Percentiles rank a stretch among this genome's conserved stretches.
phyloP scores from a whole-genome alignment of 2,888 invertebrate species.

The Volucella zonaria region DNA sequence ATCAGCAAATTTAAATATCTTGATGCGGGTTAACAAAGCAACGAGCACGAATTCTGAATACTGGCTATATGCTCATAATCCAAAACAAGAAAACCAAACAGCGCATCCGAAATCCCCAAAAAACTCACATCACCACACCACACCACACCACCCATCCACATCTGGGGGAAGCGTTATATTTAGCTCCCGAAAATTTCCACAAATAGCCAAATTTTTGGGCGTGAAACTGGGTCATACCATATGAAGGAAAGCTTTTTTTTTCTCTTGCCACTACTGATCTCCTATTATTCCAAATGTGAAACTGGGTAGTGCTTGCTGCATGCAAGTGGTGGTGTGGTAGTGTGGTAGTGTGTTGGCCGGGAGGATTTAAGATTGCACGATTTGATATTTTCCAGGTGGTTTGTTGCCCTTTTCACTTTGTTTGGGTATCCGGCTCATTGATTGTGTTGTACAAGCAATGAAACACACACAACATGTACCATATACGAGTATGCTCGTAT shows the following conservation, averaged over 20 bases:
- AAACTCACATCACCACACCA: too few species aligned
- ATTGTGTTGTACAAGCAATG: too few species aligned
- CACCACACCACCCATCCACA: too few species aligned
- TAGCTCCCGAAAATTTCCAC: conserved; percentile 11
- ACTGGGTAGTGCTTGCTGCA: too few species aligned
- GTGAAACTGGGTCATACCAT: conserved; percentile 40
- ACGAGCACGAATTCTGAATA: not conserved
- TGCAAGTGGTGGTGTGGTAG: not conserved
- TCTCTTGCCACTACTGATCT: too few species aligned
- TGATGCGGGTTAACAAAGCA: conserved; percentile 9
- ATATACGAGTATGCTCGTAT: too few species aligned
- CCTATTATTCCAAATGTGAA: too few species aligned
- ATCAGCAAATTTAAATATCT: conserved; percentile 52
- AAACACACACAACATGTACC: too few species aligned
- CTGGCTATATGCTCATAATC: not conserved
- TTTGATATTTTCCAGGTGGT: conserved; percentile 57
- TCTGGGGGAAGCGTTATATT: too few species aligned
- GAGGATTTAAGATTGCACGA: conserved; percentile 46
- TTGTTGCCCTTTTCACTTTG: conserved; percentile 44
- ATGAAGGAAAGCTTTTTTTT: not conserved
- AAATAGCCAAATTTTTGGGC: conserved; percentile 44
- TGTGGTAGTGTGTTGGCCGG: not conserved
- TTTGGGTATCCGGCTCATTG: not conserved
- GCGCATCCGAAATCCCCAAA: conserved; percentile 31
- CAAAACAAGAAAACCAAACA: not conserved